Base-by-base conservation (phyloP, 2,888 invertebrate species). In the Stratiomys singularior region DNA sequence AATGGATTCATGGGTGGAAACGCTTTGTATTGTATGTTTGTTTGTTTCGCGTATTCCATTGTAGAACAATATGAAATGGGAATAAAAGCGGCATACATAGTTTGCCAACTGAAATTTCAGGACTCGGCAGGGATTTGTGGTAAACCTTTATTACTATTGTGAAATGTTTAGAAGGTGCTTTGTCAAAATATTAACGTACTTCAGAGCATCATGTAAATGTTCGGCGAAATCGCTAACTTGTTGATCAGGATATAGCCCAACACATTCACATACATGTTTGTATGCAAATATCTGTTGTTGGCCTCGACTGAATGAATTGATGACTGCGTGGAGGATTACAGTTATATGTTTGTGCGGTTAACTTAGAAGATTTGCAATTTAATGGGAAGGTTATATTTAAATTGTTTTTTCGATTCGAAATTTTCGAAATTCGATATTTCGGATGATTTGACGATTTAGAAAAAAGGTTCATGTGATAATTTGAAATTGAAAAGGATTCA, bases 61-160 rank as follows among this genome's bases (percentile, higher is more conserved):
- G 52, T 15, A 15, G 15, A 52, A 52, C 15, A 15, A 15, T 5
- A 15, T 15, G 52, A 15, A 37, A 18, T 5, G 52, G 52, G 15
- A 52, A 37, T 9, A 9, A 37, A 37, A 37, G 3, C 3, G 5
- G 9, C 37, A 5, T 9, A 37, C 37, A 37, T 37, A 37, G 52
- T 52, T 52, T 69, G 47, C 25, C 13, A 47, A 23, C 47, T 23
- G 69, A 46, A 69, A 69, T 30, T 69, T 9, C 30, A 30, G 69
- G 69, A 69, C 47, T 69, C 69, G 11, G 47, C 15, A 27, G 47
- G 69, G 69, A 69, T 69, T 69, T 69, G 69, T 47, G 69, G 69
- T 44, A 69, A 69, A 69, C 69, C 69, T 69, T 69, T 69, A 69
- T 69, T 69, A 69, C 47, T 47, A 69, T 69, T 69, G 69, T 69